phyloP scores from a whole-genome alignment of 35 echinoderm and acorn worm species.

The Hemicentrotus pulcherrimus region DNA sequence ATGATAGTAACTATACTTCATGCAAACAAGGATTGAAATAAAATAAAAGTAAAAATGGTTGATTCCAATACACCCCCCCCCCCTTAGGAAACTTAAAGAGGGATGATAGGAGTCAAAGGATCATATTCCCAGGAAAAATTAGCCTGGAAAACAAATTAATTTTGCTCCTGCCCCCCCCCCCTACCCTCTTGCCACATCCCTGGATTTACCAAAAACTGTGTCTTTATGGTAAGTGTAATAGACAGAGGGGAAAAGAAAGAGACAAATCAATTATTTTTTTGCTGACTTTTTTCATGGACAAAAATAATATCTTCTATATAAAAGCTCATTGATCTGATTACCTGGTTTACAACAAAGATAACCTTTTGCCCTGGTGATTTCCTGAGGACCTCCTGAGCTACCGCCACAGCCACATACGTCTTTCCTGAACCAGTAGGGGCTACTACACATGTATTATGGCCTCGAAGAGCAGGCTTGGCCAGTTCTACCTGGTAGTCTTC shows the following conservation, averaged over 20 bases:
- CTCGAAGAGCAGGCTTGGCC: neutral
- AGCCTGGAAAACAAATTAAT: too few species aligned
- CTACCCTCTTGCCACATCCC: neutral
- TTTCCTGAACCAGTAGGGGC: constrained; percentile 60
- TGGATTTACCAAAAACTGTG: too few species aligned
- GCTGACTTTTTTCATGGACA: too few species aligned
- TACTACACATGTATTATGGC: constrained; percentile 28
- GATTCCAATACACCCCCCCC: too few species aligned
- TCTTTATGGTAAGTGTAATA: too few species aligned
- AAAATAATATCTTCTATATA: too few species aligned
- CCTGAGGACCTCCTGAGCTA: constrained; percentile 25
- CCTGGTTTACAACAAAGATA: constrained; percentile 45
- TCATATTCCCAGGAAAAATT: too few species aligned
- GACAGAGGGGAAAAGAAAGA: too few species aligned
- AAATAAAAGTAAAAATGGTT: too few species aligned
- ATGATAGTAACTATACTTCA: too few species aligned
- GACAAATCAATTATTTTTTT: neutral
- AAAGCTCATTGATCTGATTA: neutral
- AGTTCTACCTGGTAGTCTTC: constrained; percentile 18
- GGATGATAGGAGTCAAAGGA: too few species aligned
- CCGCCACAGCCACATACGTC: constrained; percentile 58
- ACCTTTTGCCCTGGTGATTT: constrained; percentile 7
- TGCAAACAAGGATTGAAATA: too few species aligned
- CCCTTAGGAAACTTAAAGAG: neutral
- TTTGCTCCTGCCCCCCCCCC: neutral